Evolutionary conservation across 2,888 invertebrate species (phyloP).

Genomic region (Drosophila pegasa): DNA sequence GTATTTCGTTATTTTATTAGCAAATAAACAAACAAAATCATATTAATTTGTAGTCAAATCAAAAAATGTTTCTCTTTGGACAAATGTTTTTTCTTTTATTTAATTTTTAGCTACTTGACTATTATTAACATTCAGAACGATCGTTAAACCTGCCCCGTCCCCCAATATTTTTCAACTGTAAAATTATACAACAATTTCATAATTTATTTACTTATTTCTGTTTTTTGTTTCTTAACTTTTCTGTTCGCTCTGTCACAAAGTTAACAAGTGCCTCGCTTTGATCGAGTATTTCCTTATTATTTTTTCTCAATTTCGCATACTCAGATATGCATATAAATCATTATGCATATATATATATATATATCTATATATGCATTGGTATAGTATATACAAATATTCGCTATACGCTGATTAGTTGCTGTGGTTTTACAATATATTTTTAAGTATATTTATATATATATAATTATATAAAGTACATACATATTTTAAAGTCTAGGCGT

Average conservation of each 20-base stretch:
- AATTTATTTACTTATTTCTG: conserved; percentile 10
- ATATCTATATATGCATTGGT: conserved; percentile 22
- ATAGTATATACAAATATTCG: conserved; percentile 43
- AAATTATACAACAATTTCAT: conserved; percentile 58
- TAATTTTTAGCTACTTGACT: conserved; percentile 50
- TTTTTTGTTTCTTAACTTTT: conserved; percentile 18
- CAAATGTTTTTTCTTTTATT: conserved; percentile 8
- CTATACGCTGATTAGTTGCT: conserved; percentile 42
- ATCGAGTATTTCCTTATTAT: conserved; percentile 21
- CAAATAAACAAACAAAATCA: conserved; percentile 16
- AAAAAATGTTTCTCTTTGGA: conserved; percentile 9
- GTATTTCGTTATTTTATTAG: conserved; percentile 45
- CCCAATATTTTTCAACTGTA: conserved; percentile 16
- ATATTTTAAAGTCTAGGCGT: conserved; percentile 55
- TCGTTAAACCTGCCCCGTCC: conserved; percentile 10
- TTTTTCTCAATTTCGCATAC: conserved; percentile 36
- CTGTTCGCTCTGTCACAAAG: conserved; percentile 51
- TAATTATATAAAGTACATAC: conserved; percentile 48
- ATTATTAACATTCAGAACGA: conserved; percentile 43
- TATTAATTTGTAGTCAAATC: not conserved
- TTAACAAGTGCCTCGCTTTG: conserved; percentile 63
- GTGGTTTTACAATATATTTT: conserved; percentile 45
- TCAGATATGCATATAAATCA: conserved; percentile 39
- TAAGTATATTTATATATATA: conserved; percentile 20
- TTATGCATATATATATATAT: conserved; percentile 19